Evolutionary conservation across 2,113 vertebrate species (phyloP).

Genomic region (Chaetura pelagica): DNA sequence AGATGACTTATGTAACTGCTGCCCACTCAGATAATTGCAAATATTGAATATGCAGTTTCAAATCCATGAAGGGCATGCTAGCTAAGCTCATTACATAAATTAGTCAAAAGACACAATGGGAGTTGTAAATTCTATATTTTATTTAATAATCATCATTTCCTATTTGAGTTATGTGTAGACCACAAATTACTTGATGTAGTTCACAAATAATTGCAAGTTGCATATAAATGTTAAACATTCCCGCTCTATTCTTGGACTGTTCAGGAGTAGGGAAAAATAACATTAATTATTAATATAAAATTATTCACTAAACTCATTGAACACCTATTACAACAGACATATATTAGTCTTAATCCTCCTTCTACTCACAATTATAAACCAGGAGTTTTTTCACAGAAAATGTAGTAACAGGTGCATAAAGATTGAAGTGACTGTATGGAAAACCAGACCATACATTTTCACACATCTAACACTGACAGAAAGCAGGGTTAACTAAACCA

Average conservation of each 20-base stretch:
- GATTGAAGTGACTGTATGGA: neutral
- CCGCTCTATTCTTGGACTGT: neutral
- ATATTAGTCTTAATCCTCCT: neutral
- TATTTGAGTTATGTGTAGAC: neutral
- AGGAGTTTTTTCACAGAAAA: neutral
- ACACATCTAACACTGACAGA: neutral
- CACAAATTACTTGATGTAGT: neutral
- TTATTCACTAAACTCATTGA: neutral
- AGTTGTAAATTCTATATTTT: slow-evolving; percentile 28
- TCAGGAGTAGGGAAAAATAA: neutral
- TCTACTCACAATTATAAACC: neutral
- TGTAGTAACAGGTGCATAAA: neutral
- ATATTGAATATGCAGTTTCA: slow-evolving; percentile 63
- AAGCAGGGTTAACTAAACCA: neutral
- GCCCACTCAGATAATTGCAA: slow-evolving; percentile 41
- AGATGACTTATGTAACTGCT: slow-evolving; percentile 46
- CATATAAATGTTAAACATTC: neutral
- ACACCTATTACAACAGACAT: neutral
- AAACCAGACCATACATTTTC: neutral
- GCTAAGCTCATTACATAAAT: slow-evolving; percentile 45
- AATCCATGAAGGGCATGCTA: slow-evolving; percentile 42
- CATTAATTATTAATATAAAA: neutral
- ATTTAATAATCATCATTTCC: slow-evolving; percentile 36
- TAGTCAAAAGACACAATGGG: slow-evolving; percentile 29
- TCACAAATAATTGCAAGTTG: slow-evolving; percentile 25